Base-by-base conservation (phyloP, 2,888 invertebrate species). In the Ectropis crepuscularia region DNA sequence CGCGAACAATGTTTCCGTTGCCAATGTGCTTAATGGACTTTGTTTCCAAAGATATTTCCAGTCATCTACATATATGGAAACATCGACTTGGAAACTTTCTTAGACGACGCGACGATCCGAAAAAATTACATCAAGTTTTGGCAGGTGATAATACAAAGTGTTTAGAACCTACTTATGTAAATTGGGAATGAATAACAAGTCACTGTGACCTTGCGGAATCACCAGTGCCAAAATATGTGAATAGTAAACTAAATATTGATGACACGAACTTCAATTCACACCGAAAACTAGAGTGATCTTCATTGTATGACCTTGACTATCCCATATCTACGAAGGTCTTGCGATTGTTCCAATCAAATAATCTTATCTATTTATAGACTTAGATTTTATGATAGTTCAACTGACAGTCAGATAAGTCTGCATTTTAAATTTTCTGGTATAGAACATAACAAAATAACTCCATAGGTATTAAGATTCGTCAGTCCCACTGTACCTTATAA, bases 1-100 rank as follows among this genome's bases (percentile, higher is more conserved):
- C 12, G 38, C 36, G 28, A 61, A 63, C 67, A 63, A 62, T 65
- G 60, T 57, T 55, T 48, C 51, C 12, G 16, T 54, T 53, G 50
- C 41, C 55, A 41, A 53, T 53, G 53, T 36, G 42, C n/a, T 42
- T 58, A 53, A 62, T 65, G 55, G 54, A 59, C 51, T 64, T 43
- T 45, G 48, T 39, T 55, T 43, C 48, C 45, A 49, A n/a, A 45
- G 49, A 49, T 49, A 10, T 12, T 11, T 11, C 7, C 11, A 5
- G 16, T 16, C 36, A 42, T 53, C 16, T 6, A 45, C 7, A n/a
- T 53, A 45, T 10, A n/a, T 53, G 42, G 6, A 28, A 55, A 7
- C 8, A 55, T 57, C 11, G 16, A 28, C 16, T 2, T 28, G 16
- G 16, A 28, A 28, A 28, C 16, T 28, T 28, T 28, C 16, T 28